Evolutionary conservation across 1,140 invertebrate genomes (phyloP).

Genomic region (Euglossa dilemma): DNA sequence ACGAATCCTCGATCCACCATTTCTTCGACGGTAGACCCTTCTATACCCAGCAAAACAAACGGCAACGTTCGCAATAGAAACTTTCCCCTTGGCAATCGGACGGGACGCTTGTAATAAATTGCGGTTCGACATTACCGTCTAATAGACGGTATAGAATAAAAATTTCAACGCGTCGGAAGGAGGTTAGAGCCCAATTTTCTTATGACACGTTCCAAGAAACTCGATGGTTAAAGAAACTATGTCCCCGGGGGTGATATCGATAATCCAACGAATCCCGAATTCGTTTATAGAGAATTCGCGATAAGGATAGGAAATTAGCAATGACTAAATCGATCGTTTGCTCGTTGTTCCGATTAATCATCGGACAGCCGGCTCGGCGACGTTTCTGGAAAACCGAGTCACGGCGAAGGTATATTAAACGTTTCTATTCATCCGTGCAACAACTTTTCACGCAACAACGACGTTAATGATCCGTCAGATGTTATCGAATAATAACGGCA

Average conservation of each 20-base stretch:
- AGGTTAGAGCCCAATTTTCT: conserved; percentile 2
- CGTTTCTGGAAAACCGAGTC: background rate
- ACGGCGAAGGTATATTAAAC: background rate
- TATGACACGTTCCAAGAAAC: background rate
- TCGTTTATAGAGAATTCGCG: no score
- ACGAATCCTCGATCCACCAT: no score
- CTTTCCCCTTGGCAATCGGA: background rate
- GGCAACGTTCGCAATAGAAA: background rate
- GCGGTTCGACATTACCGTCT: no score
- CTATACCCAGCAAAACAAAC: background rate
- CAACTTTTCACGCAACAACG: conserved; percentile 40
- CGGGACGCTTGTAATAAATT: background rate
- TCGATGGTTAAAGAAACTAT: background rate
- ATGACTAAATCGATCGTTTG: no score
- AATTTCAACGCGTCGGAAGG: no score
- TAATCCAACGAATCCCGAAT: no score
- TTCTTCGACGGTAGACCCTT: background rate
- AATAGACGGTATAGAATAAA: no score
- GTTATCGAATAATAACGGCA: conserved; percentile 21
- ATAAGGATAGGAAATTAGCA: no score
- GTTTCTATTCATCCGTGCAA: conserved; percentile 6
- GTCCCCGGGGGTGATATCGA: no score
- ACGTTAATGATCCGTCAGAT: conserved; percentile 51
- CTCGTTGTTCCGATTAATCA: background rate
- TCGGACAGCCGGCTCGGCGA: background rate